Evolutionary conservation across 2,888 invertebrate species (phyloP).

Genomic region (Drosophila pseudotalamancana): DNA sequence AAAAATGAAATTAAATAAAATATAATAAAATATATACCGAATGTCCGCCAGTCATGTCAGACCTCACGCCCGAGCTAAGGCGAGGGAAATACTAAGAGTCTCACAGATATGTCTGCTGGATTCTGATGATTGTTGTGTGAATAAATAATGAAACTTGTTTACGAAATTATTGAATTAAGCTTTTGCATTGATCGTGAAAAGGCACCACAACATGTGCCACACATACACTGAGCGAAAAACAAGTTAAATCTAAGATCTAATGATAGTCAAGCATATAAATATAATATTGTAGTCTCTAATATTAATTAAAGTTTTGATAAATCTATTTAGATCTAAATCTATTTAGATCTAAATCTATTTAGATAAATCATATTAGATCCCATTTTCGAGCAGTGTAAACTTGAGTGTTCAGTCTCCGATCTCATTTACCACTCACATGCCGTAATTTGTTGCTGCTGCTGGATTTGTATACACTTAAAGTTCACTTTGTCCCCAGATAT

Average conservation of each 20-base stretch:
- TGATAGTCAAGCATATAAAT: too few species aligned
- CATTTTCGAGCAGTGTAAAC: conserved; percentile 14
- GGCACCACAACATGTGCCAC: conserved; percentile 16
- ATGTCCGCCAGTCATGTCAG: conserved; percentile 33
- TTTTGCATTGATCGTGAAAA: conserved; percentile 45
- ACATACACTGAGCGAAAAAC: neutral
- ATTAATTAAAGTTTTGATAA: too few species aligned
- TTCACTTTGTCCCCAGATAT: conserved; percentile 18
- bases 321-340: too few species aligned
- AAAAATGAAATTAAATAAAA: conserved; percentile 13
- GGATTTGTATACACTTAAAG: conserved; percentile 14
- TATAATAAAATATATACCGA: conserved; percentile 20
- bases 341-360: too few species aligned
- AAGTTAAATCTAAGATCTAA: too few species aligned
- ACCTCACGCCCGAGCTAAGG: conserved; percentile 1
- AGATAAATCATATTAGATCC: too few species aligned
- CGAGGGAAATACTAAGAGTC: conserved; percentile 18
- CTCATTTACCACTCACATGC: conserved; percentile 19
- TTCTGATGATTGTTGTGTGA: conserved; percentile 26
- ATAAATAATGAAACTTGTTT: conserved; percentile 69
- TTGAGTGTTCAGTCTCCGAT: neutral
- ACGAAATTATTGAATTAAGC: conserved; percentile 61
- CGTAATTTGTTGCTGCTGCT: neutral
- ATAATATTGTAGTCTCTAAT: too few species aligned
- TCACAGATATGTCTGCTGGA: conserved; percentile 22